Conservation (phyloP, 2,113 vertebrate species). For the Parotia lawesii region DNA sequence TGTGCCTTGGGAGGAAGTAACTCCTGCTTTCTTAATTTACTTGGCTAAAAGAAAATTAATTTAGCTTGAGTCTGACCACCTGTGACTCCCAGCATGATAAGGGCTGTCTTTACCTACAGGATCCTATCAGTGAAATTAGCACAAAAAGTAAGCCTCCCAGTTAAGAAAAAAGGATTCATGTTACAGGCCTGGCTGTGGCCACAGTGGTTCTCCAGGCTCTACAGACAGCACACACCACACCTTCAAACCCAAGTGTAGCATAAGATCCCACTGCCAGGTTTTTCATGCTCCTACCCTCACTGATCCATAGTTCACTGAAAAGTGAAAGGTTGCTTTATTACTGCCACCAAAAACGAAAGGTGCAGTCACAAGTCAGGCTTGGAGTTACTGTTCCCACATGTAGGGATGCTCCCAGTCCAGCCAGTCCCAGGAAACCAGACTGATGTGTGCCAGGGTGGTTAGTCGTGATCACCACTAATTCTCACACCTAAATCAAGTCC, state of each 20-base stretch:
- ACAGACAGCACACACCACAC: background rate
- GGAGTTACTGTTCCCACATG: rapidly evolving
- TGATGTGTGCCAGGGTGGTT: rapidly evolving
- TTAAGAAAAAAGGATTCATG: background rate
- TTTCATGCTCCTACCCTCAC: background rate
- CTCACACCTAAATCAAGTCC: background rate
- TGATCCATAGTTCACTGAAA: background rate
- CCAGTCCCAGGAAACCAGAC: background rate
- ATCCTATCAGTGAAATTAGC: background rate
- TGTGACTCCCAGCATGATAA: background rate
- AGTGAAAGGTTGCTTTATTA: background rate
- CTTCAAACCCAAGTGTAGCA: background rate
- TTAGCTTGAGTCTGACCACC: background rate
- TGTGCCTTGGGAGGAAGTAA: background rate
- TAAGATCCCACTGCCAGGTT: background rate
- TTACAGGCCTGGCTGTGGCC: background rate
- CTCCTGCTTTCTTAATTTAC: background rate
- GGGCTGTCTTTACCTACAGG: background rate
- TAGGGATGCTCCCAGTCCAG: background rate
- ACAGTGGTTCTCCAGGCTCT: background rate
- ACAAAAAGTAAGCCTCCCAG: background rate
- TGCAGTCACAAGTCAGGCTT: background rate
- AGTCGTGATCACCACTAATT: background rate
- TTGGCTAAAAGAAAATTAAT: background rate
- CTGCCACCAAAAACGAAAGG: background rate